Conservation (phyloP, 2,113 vertebrate genomes). For the Rhynchopsitta pachyrhyncha region DNA sequence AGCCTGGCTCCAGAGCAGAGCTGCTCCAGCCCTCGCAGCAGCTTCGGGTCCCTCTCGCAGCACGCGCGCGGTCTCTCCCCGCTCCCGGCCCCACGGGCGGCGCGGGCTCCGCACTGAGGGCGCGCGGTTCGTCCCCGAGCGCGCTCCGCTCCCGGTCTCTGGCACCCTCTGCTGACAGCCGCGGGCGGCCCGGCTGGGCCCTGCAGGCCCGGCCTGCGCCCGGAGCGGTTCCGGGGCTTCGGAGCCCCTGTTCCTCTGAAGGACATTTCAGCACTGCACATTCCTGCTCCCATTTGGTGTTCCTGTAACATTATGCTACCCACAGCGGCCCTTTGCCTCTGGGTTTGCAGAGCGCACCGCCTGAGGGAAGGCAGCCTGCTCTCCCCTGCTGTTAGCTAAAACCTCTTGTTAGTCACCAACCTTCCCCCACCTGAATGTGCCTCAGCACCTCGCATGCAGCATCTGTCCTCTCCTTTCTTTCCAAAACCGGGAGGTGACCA, state of each 20-base stretch:
- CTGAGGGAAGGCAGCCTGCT: accelerated
- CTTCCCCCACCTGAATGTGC: neutral
- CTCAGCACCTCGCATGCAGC: neutral
- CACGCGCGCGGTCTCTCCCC: too few relatives aligned
- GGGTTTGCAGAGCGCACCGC: neutral
- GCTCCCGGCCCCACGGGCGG: too few relatives aligned
- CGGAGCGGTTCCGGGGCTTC: too few relatives aligned
- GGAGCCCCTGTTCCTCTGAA: too few relatives aligned
- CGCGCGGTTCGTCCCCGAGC: too few relatives aligned
- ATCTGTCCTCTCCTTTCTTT: neutral
- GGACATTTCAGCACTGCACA: too few relatives aligned
- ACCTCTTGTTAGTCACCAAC: neutral
- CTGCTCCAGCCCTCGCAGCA: too few relatives aligned
- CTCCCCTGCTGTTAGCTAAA: neutral
- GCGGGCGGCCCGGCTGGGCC: neutral
- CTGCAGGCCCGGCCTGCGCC: neutral
- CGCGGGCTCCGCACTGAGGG: too few relatives aligned
- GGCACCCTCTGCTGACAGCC: constrained; percentile 66
- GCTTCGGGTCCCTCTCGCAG: too few relatives aligned
- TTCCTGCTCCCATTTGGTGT: neutral
- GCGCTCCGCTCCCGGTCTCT: neutral
- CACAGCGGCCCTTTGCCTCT: neutral
- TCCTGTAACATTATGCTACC: neutral
- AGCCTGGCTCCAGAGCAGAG: too few relatives aligned
- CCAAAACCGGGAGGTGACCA: neutral